Conservation (phyloP, 2,888 invertebrate genomes). For the Dendrolimus pini region DNA sequence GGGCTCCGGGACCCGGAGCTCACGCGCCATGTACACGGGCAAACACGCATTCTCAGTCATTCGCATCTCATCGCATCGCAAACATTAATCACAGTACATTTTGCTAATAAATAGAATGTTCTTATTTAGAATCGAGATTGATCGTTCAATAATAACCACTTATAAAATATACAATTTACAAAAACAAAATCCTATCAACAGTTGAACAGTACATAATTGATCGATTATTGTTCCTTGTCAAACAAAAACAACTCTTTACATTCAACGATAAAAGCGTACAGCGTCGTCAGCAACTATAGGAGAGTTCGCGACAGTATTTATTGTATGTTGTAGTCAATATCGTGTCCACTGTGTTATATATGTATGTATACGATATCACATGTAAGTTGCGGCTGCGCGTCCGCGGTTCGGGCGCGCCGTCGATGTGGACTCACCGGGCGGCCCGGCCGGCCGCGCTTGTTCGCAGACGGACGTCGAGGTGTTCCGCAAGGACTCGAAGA, state of each 20-base stretch:
- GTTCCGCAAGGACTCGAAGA: conserved; percentile 97
- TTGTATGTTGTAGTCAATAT: conserved; percentile 1
- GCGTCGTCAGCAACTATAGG: conserved; percentile 7
- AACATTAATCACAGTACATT: conserved; percentile 61
- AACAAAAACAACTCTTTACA: conserved; percentile 41
- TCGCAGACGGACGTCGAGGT: conserved; percentile 95
- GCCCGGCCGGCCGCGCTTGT: conserved; percentile 24
- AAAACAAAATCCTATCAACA: conserved; percentile 54
- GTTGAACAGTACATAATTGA: conserved; percentile 37
- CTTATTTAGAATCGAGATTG: conserved; percentile 51
- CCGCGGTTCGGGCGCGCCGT: conserved; percentile 5
- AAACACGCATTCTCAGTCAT: conserved; percentile 21
- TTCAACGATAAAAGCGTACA: conserved; percentile 56
- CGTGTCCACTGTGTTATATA: conserved; percentile 15
- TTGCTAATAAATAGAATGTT: conserved; percentile 60
- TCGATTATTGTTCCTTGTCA: conserved; percentile 47
- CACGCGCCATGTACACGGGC: conserved; percentile 12
- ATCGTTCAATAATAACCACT: conserved; percentile 54
- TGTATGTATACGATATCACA: conserved; percentile 6
- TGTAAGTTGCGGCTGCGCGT: conserved; percentile 8
- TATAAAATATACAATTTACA: conserved; percentile 65
- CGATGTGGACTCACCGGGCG: conserved; percentile 16
- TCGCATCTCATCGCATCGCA: conserved; percentile 9
- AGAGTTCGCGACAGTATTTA: conserved; percentile 8
- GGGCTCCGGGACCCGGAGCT: conserved; percentile 4